phyloP scores from a whole-genome alignment of 2,113 vertebrate genomes.

The Pteropus alecto region DNA sequence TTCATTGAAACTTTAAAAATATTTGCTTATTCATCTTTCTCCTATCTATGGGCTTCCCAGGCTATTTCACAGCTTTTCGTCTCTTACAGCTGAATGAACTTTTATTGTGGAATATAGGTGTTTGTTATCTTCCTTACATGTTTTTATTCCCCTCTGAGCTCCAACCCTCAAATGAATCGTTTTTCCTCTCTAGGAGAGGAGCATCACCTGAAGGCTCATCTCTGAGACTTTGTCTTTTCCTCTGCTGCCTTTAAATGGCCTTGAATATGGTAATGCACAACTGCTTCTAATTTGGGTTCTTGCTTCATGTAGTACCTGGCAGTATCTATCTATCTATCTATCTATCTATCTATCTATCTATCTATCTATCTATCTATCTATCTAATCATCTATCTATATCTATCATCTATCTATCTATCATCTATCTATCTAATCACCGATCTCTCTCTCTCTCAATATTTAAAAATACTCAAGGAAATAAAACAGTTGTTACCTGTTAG shows the following conservation, averaged over 20 bases:
- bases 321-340: background rate
- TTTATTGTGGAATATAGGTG: background rate
- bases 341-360: background rate
- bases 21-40: background rate
- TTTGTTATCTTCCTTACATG: background rate
- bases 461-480: background rate
- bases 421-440: background rate
- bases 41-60: background rate
- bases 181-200: background rate
- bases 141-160: background rate
- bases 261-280: background rate
- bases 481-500: background rate
- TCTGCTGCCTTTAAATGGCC: background rate
- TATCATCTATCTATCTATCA: background rate
- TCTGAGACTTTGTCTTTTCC: background rate
- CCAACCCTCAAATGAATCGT: background rate
- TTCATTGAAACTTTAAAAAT: background rate
- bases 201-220: background rate
- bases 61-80: background rate
- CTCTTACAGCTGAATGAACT: background rate
- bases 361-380: background rate
- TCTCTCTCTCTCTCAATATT: background rate
- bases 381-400: background rate
- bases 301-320: background rate
- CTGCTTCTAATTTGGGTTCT: background rate